A percentile compares a stretch with the other conserved stretches of the same genome.
phyloP scores from a whole-genome alignment of 2,113 vertebrate genomes.

The Anarrhichthys ocellatus region DNA sequence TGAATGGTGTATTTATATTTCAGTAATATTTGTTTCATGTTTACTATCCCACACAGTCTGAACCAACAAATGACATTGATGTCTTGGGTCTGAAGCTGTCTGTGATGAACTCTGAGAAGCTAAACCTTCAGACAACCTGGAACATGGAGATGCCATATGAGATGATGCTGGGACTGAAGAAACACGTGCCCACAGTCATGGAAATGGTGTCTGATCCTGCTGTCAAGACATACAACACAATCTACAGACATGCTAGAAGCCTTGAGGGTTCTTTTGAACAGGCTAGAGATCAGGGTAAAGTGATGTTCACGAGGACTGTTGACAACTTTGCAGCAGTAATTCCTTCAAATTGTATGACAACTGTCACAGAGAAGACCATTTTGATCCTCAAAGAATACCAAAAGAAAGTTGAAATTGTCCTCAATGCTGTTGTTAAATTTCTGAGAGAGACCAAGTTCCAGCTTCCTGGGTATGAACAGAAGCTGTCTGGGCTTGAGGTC shows the following conservation, averaged over 20 bases:
- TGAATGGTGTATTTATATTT: constrained; percentile 15
- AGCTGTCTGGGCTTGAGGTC: constrained; percentile 85
- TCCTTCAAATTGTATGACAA: constrained; percentile 68
- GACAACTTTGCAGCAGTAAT: constrained; percentile 70
- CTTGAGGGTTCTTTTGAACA: constrained; percentile 71
- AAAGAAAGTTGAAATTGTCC: constrained; percentile 72
- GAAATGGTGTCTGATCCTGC: constrained; percentile 72
- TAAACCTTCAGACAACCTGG: constrained; percentile 88
- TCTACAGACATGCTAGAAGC: constrained; percentile 63
- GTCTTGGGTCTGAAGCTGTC: constrained; percentile 85
- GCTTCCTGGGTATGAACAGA: constrained; percentile 81
- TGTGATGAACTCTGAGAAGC: constrained; percentile 71
- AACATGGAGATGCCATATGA: constrained; percentile 84
- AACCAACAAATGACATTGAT: constrained; percentile 84
- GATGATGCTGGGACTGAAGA: constrained; percentile 82
- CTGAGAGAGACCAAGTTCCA: constrained; percentile 86
- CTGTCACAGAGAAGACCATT: constrained; percentile 74
- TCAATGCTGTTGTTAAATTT: constrained; percentile 85
- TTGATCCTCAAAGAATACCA: constrained; percentile 78
- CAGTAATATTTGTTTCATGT: constrained; percentile 32
- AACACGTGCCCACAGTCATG: constrained; percentile 81
- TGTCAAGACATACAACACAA: constrained; percentile 62
- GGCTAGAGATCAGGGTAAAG: constrained; percentile 72
- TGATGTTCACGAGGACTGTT: constrained; percentile 79
- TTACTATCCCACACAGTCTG: constrained; percentile 78